Evolutionary conservation across 64 coral and sea anemone genomes (phyloP), one percentile per base, ranked within the genome.

Genomic region (Montipora cactus): DNA sequence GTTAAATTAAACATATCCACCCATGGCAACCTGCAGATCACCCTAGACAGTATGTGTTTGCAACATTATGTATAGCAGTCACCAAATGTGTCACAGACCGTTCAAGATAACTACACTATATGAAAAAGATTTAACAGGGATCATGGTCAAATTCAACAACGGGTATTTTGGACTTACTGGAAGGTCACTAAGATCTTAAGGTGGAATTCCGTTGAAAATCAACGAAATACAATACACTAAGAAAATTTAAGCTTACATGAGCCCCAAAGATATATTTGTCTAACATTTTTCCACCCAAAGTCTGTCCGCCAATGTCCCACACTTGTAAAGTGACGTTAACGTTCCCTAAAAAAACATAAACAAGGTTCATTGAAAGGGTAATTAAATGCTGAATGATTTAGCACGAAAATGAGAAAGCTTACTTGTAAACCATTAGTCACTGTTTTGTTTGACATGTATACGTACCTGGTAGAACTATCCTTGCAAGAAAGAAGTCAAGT

Each of bases 211-310:
- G 18, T 37, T 76, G 4, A 78, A 3, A 14, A 76, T 10, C 4
- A 3, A 76, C 46, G 44, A n/a, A 57, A 76, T 46, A 8, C 23
- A 46, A 74, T 44, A 45, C 12, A 76, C 2, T 4, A 45, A 76
- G 21, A 47, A 76, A 44, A 6, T 46, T 76, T 14, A 46, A 78
- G 76, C 92, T 94, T 74, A 99, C 98, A 89, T 99, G 89, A 23
- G 98, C 98, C 59, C 98, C 98, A 94, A 72, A 99, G 47, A 99
- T 96, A 75, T 99, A 99, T 90, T 96, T 99, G 57, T 99, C 95
- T 52, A 99, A 62, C 98, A 99, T 99, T 84, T 99, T 95, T 4
- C 98, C 98, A 46, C 98, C 98, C 22, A 99, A 86, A 8, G 98
- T 96, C 50, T 99, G 98, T 59, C 98, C 98, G 59, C 98, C 98